phyloP scores from a whole-genome alignment of 37 sponge, comb jelly and placozoan genomes.

The Haliclona indistincta region DNA sequence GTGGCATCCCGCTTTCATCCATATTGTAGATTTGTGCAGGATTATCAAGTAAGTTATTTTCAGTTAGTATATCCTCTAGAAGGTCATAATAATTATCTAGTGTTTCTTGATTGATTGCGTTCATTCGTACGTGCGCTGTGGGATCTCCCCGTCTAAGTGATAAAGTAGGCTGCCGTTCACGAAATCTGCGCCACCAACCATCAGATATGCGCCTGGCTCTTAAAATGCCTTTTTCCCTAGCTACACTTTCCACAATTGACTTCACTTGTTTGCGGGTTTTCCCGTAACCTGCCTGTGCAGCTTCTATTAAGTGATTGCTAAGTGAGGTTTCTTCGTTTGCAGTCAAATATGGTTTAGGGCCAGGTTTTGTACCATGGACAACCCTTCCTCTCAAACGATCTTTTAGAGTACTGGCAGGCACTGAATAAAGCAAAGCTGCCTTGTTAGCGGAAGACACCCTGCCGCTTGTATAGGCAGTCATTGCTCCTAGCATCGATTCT shows the following conservation, averaged over 20 bases:
- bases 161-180: background rate
- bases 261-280: slow-evolving; percentile 8
- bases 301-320: slow-evolving; percentile 3
- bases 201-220: background rate
- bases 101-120: slow-evolving; percentile 39
- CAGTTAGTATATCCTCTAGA: slow-evolving; percentile 12
- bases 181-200: slow-evolving; percentile 16
- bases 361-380: slow-evolving; percentile 7
- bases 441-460: background rate
- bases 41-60: slow-evolving; percentile 9
- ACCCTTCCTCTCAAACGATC: slow-evolving; percentile 5
- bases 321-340: slow-evolving; percentile 8
- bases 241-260: slow-evolving; percentile 10
- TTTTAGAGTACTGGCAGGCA: slow-evolving; percentile 2
- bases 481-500: background rate
- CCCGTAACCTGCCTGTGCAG: slow-evolving; percentile 12
- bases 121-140: slow-evolving; percentile 28
- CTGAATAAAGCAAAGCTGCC: slow-evolving; percentile 10
- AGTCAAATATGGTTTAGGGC: background rate
- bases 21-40: slow-evolving; percentile 27
- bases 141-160: slow-evolving; percentile 1
- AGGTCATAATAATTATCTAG: slow-evolving; percentile 16
- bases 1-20: slow-evolving; percentile 53
- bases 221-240: background rate
- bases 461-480: background rate